These are phyloP conservation scores for Metacarcinus magister DNA, from an alignment of 2,888 invertebrate genomes.

Conservation along the genomic window DNA sequence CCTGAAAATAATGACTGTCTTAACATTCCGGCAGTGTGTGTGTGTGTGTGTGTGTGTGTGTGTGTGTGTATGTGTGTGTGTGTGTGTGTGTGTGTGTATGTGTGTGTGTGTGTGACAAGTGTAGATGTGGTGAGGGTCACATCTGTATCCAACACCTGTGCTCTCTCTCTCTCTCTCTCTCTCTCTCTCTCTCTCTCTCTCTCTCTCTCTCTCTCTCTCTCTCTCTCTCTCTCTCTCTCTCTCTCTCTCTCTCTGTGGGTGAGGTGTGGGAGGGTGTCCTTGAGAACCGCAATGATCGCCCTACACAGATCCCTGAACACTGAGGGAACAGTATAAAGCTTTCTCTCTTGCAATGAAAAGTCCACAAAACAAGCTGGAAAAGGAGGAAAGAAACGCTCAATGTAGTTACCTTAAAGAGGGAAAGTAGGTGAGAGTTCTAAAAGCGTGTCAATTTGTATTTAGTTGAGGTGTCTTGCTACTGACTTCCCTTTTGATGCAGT, in stretches of 20 bases:
- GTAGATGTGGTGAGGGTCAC: slow-evolving; percentile 21
- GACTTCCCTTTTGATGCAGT: not conserved
- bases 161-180: slow-evolving; percentile 43
- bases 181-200: slow-evolving; percentile 35
- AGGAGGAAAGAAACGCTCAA: not conserved
- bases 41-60: slow-evolving; percentile 4
- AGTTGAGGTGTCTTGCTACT: not conserved
- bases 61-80: not conserved
- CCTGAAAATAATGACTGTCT: not conserved
- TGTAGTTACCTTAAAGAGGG: not conserved
- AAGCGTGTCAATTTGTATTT: not conserved
- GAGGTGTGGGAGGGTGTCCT: no score
- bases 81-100: slow-evolving; percentile 36
- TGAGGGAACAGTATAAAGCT: not conserved
- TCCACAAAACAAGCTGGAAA: not conserved
- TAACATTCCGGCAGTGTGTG: not conserved
- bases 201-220: slow-evolving; percentile 40
- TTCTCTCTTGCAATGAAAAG: not conserved
- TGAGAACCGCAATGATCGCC: no score
- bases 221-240: not conserved
- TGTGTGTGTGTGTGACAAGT: slow-evolving; percentile 16
- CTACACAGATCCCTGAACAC: not conserved
- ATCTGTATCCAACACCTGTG: not conserved
- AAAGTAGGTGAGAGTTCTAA: not conserved
- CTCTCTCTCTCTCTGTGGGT: no score